Evolutionary conservation across 2,888 invertebrate species (phyloP), one percentile per base, ranked within the genome.

Genomic region (Drosophila cognata): DNA sequence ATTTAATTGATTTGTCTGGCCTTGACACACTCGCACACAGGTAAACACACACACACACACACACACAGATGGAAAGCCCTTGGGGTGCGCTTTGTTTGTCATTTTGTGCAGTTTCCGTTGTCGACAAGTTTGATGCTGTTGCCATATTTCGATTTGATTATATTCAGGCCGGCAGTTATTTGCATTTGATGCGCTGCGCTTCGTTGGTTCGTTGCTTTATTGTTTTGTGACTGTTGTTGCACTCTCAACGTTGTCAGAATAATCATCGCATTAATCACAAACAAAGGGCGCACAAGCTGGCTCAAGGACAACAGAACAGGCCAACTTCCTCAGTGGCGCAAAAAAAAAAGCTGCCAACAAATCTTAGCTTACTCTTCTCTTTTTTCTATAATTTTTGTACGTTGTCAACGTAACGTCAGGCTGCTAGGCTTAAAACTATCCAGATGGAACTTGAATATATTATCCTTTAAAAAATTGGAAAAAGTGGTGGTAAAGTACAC

Each of bases 1-100:
- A 89, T 74, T 87, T 89, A 85, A 88, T 89, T 89, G 85, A 89
- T 89, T 85, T 84, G 79, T 74, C 64, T 87, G 74, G 69, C 84
- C 84, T 89, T 85, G 82, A 43, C 71, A 51, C 61, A 55, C 53
- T 46, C 61, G 43, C n/a, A 43, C 43, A 48, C n/a, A 53, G 31
- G 48, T 43, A 35, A 33, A 35, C 28, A 63, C 16, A 6, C 38
- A n/a, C 48, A 25, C 60, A 56, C 29, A 33, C 38, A 16, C 38
- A 48, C 51, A 21, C 61, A 43, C 29, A 46, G 48, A 29, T 36
- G 64, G 58, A 38, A 29, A 63, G 71, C 79, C 70, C 67, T 71
- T 71, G 60, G 64, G 70, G 67, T 71, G 59, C 46, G 60, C 75
- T 56, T 52, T 74, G 55, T 71, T 57, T 70, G 77, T 71, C 71